Conservation (phyloP, 2,797 vertebrate species). For the Discoglossus pictus region DNA sequence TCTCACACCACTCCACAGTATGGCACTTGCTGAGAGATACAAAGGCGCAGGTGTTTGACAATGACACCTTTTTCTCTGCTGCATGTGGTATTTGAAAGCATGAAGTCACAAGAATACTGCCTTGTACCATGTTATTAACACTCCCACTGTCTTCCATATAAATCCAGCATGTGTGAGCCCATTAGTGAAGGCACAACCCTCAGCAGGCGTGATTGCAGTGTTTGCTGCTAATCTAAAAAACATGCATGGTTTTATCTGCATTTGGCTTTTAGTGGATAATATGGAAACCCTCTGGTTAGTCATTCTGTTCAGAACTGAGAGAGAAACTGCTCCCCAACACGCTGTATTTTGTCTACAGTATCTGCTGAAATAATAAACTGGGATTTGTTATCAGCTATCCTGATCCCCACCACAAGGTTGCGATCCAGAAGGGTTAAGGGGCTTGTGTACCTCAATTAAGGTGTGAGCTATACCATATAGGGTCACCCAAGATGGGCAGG, state of each 20-base stretch:
- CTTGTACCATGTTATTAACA: constrained; percentile 13
- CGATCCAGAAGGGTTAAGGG: no score
- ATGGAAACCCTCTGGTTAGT: neutral
- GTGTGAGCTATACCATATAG: no score
- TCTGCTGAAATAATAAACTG: no score
- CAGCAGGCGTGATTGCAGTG: neutral
- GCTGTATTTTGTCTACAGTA: constrained; percentile 30
- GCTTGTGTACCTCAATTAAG: no score
- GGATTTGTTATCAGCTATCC: no score
- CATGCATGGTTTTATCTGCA: no score
- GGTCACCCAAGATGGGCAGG: no score
- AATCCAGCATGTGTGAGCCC: neutral
- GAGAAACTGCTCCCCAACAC: neutral
- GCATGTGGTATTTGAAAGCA: constrained; percentile 4
- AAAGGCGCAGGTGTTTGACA: constrained; percentile 23
- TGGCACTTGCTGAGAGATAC: neutral
- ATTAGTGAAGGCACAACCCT: neutral
- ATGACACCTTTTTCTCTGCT: neutral
- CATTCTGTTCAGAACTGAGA: neutral
- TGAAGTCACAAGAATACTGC: constrained; percentile 6
- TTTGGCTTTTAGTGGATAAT: neutral
- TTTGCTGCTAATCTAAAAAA: no score
- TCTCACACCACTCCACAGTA: neutral
- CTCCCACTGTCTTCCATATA: neutral
- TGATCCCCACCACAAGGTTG: no score